Evolutionary conservation across 2,888 invertebrate species (phyloP), one percentile per base, ranked within the genome.

Genomic region (Dione juno): DNA sequence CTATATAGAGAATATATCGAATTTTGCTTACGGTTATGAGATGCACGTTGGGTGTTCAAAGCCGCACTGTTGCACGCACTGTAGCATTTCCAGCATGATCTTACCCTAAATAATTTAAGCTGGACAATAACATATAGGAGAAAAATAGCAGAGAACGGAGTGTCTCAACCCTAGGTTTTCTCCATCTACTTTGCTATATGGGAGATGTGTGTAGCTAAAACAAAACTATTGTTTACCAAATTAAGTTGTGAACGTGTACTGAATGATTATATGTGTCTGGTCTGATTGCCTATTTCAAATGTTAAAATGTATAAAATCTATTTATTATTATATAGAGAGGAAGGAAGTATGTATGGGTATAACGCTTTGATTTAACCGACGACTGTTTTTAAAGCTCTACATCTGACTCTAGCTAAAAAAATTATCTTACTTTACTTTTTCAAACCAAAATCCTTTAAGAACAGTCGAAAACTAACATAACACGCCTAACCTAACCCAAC

Each of bases 401-500:
- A 28, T 13, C 9, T 57, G 10, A 35, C 5, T 28, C 21, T 9
- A 16, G 11, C 45, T 45, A 5, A 3, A 21, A 14, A 1, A 21
- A 59, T 1, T 50, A 37, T 13, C n/a, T n/a, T 7, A 13, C 50
- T n/a, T 28, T 5, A 28, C 28, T 28, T 28, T 21, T 19, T 41
- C 11, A 13, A 10, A 19, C 9, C 6, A 61, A 61, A 53, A 54
- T 5, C n/a, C 70, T 69, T 68, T 72, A 76, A 77, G 76, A 77
- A 72, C 79, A 74, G 77, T 75, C 77, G 63, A 75, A 75, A 79
- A 87, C 86, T 69, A 76, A 88, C 84, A 79, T 94, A 94, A 90
- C 88, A 21, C 59, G 78, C 67, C 76, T 90, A 92, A 77, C 67
- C 76, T 90, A 92, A 77, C 79, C 91, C 94, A 94, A 95, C 94